These are phyloP conservation scores for Corythucha ciliata DNA, from an alignment of 2,888 invertebrate species.

Conservation along the genomic window DNA sequence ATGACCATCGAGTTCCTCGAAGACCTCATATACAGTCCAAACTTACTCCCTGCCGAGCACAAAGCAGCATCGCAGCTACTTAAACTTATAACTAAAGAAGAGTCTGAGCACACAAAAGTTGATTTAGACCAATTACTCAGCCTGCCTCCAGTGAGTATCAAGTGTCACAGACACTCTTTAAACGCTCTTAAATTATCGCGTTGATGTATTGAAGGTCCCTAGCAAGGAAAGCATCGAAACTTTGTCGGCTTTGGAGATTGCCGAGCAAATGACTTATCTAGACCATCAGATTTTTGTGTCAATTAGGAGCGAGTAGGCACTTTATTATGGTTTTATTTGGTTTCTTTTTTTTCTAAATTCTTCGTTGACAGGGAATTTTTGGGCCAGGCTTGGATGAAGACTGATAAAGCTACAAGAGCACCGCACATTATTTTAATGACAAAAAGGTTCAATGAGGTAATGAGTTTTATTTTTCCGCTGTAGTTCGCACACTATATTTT, in stretches of 20 bases:
- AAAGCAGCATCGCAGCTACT: conserved; percentile 77
- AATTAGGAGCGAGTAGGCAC: conserved; percentile 78
- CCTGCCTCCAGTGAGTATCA: conserved; percentile 53
- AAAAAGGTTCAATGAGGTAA: conserved; percentile 76
- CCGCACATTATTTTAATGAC: conserved; percentile 80
- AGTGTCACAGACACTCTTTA: not conserved
- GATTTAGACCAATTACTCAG: conserved; percentile 60
- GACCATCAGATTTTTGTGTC: conserved; percentile 85
- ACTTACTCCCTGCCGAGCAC: conserved; percentile 75
- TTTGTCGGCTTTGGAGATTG: conserved; percentile 78
- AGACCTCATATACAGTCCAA: conserved; percentile 75
- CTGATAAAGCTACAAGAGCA: conserved; percentile 69
- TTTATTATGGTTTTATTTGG: conserved; percentile 8
- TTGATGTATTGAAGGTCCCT: conserved; percentile 50
- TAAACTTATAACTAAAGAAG: conserved; percentile 65
- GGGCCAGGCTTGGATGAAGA: conserved; percentile 84
- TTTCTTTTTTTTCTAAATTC: not conserved
- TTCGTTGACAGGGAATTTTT: conserved; percentile 59
- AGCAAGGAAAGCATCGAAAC: conserved; percentile 77
- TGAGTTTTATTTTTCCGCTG: too few relatives aligned
- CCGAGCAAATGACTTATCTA: conserved; percentile 84
- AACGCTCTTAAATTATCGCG: not conserved
- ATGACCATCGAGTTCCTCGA: conserved; percentile 78
- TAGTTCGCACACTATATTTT: too few relatives aligned
- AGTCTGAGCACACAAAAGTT: conserved; percentile 53